Evolutionary conservation across 92 coral and sea anemone species (phyloP), one percentile per base, ranked within the genome.

Genomic region (Plumapathes pennacea): DNA sequence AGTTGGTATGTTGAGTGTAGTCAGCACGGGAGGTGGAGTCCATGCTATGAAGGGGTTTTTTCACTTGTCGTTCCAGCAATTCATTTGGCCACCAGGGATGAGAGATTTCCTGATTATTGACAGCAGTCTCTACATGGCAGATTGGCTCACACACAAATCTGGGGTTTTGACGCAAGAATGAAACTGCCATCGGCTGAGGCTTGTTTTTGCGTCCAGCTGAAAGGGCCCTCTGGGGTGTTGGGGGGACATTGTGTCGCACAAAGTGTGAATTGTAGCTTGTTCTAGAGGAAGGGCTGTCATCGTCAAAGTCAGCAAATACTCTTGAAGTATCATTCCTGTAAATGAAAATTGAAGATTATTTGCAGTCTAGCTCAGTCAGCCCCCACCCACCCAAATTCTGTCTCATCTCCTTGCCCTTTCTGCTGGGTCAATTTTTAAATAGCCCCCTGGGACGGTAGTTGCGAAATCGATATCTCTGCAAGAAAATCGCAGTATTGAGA

Each of bases 41-140:
- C 55, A 81, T 48, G 68, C 89, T 80, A 47, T 74, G 78, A 36
- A 45, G 34, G 18, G 99, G 99, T 18, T 67, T 50, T 51, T 57
- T 83, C 21, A 64, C 64, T 37, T 60, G 75, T 54, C 67, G 67
- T 40, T 77, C 77, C 23, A 86, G 81, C 20, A 71, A 25, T 47
- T 89, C 89, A 0, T 76, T 67, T 3, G 98, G 99, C 99, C 99
- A 94, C 99, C 99, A 94, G 5, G 85, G 60, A 29, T 70, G 83
- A 4, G 51, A 8, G 2, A 41, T 70, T 21, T 46, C 57, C 3
- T 64, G 81, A 0, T 62, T 55, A 10, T 78, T 71, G 15, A 73
- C 57, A 14, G 47, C 17, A 21, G 96, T 94, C 19, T 75, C 76
- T 0, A 94, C 96, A 69, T 80, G 81, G 46, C 99, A 94, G 28